phyloP scores from a whole-genome alignment of 2,888 invertebrate species.

The Lepidochrysops patricia region DNA sequence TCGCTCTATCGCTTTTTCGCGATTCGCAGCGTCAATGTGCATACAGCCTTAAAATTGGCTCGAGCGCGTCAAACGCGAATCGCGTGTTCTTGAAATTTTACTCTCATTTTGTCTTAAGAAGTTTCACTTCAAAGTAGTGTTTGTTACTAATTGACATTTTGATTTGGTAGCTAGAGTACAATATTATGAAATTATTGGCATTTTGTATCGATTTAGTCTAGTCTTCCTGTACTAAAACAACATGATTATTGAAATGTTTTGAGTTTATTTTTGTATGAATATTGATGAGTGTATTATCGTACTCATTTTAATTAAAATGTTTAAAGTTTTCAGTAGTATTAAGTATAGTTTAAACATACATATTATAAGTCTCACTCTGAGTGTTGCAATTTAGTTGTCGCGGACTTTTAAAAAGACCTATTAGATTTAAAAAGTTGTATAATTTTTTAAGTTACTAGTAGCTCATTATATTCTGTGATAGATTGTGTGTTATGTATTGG shows the following conservation, averaged over 20 bases:
- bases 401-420: neutral
- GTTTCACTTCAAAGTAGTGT: no score
- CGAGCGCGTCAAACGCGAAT: no score
- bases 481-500: slow-evolving; percentile 22
- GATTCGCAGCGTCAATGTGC: no score
- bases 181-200: neutral
- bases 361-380: neutral
- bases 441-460: slow-evolving; percentile 20
- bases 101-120: no score
- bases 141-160: slow-evolving; percentile 10
- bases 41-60: no score
- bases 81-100: no score
- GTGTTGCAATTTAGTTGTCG: neutral
- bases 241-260: neutral
- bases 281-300: neutral
- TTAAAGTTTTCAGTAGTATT: no score
- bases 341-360: no score
- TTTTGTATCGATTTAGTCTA: neutral
- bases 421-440: neutral
- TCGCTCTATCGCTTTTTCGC: no score
- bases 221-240: neutral
- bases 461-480: slow-evolving; percentile 63
- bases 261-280: neutral
- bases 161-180: neutral
- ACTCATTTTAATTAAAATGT: no score